Evolutionary conservation across 2,888 invertebrate genomes (phyloP).

Genomic region (Falcaria lacertinaria): DNA sequence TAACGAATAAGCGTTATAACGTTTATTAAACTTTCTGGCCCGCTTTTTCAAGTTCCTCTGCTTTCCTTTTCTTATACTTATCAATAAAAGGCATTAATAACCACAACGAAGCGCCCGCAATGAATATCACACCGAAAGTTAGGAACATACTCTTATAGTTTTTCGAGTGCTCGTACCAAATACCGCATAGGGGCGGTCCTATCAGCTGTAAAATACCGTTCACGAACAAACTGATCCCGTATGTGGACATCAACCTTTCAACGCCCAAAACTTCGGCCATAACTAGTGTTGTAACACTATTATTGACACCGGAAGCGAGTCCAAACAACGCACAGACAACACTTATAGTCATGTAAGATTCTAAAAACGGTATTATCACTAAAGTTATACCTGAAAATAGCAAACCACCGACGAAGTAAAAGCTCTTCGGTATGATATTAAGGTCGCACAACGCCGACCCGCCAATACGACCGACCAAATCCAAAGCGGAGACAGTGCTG

Average conservation of each 20-base stretch:
- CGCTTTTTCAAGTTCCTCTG: conserved; percentile 19
- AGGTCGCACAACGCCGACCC: conserved; percentile 91
- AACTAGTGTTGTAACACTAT: conserved; percentile 91
- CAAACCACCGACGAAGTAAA: conserved; percentile 90
- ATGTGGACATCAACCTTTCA: conserved; percentile 89
- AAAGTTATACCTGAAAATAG: conserved; percentile 88
- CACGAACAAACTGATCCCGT: conserved; percentile 91
- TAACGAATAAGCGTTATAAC: background rate
- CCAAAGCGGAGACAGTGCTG: conserved; percentile 89
- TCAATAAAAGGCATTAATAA: conserved; percentile 86
- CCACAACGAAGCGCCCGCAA: conserved; percentile 88
- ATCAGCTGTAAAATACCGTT: conserved; percentile 89
- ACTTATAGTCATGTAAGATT: conserved; percentile 81
- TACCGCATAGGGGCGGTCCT: conserved; percentile 90
- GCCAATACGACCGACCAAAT: conserved; percentile 90
- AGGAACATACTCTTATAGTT: conserved; percentile 86
- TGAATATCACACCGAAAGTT: conserved; percentile 85
- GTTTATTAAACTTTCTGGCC: conserved; percentile 23
- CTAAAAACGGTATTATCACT: conserved; percentile 83
- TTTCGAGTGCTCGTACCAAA: conserved; percentile 82
- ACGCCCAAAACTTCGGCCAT: conserved; percentile 94
- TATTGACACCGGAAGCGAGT: conserved; percentile 89
- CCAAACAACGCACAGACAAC: conserved; percentile 88
- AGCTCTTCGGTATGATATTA: conserved; percentile 87
- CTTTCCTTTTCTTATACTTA: conserved; percentile 46